Conservation (phyloP, 2,113 vertebrate genomes). For the Baryphthengus martii region DNA sequence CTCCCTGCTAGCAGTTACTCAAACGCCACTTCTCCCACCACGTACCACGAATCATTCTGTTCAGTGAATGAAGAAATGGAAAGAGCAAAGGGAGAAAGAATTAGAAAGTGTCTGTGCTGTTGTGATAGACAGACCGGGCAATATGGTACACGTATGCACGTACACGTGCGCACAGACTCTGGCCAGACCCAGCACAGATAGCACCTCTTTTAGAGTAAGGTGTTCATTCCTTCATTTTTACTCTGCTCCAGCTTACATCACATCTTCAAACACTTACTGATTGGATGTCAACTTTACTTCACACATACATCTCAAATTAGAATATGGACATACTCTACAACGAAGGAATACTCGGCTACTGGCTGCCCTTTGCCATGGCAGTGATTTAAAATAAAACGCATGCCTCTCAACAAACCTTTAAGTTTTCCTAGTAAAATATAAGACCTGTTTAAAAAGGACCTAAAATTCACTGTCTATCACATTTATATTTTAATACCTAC, state of each 20-base stretch:
- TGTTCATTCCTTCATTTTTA: background rate
- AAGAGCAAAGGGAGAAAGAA: background rate
- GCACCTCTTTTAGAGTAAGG: background rate
- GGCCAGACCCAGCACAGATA: accelerated
- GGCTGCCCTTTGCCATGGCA: background rate
- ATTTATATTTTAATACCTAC: background rate
- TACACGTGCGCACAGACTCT: accelerated
- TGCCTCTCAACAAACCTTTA: background rate
- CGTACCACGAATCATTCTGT: background rate
- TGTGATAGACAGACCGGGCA: background rate
- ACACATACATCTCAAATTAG: background rate
- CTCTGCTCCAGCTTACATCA: background rate
- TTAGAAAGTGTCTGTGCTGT: background rate
- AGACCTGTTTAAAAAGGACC: background rate
- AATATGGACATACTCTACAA: background rate
- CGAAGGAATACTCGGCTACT: background rate
- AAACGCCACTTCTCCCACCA: background rate
- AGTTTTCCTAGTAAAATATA: background rate
- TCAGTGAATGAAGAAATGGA: background rate
- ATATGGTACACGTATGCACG: accelerated
- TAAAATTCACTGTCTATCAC: conserved; percentile 17
- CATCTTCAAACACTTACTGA: background rate
- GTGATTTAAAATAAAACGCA: background rate
- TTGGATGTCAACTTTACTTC: background rate
- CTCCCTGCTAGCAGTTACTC: background rate